A percentile compares a stretch with the other conserved stretches of the same genome.
phyloP scores from a whole-genome alignment of 2,113 vertebrate species.

The Pontoporia blainvillei region DNA sequence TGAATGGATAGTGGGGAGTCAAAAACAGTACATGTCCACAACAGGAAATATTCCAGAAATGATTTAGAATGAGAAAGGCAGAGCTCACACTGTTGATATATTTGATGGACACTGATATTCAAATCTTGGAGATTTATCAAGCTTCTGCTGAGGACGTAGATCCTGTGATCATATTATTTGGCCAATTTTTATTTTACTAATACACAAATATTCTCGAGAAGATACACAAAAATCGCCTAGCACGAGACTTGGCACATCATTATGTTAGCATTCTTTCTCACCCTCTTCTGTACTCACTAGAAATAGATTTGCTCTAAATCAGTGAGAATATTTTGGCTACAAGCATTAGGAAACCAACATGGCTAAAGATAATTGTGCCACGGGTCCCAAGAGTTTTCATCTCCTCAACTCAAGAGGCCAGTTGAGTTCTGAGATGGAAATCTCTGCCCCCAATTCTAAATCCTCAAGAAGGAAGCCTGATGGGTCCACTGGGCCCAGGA shows the following conservation, averaged over 20 bases:
- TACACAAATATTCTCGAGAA: neutral
- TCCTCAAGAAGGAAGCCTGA: neutral
- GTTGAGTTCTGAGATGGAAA: neutral
- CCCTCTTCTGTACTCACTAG: neutral
- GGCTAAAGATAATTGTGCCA: neutral
- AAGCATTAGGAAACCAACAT: neutral
- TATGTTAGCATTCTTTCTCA: neutral
- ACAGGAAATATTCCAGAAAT: neutral
- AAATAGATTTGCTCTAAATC: conserved; percentile 7
- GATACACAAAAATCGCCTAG: neutral
- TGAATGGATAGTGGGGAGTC: neutral
- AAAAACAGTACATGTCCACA: neutral
- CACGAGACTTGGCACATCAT: neutral
- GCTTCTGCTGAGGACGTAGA: neutral
- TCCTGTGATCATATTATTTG: neutral
- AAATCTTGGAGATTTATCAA: neutral
- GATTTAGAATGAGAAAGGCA: neutral
- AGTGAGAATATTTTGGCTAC: neutral
- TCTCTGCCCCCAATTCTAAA: neutral
- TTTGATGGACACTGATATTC: neutral
- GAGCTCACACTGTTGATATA: neutral
- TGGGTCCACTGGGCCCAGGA: neutral
- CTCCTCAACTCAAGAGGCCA: neutral
- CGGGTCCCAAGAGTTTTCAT: neutral
- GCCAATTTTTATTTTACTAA: conserved; percentile 29